phyloP scores from a whole-genome alignment of 2,113 vertebrate genomes.

The Bufo bufo region DNA sequence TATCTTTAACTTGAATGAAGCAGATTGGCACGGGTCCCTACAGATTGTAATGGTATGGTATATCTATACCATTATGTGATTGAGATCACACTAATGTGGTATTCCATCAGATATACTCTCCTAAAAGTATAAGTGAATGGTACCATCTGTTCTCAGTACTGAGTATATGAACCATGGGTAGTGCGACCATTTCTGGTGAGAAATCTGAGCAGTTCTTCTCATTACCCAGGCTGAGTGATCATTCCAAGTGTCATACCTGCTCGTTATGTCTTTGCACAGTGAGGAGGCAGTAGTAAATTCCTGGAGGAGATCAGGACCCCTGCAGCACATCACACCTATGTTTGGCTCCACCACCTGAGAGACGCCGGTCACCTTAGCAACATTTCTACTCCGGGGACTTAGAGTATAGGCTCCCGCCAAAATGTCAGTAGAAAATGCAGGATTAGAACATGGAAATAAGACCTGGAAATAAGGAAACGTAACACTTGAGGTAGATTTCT shows the following conservation, averaged over 20 bases:
- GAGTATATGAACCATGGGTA: background rate
- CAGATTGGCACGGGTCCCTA: background rate
- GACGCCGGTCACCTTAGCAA: constrained; percentile 11
- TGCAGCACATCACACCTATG: constrained; percentile 4
- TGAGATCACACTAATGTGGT: background rate
- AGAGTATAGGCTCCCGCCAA: background rate
- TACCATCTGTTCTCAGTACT: background rate
- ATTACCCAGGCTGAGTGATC: constrained; percentile 8
- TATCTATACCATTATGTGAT: background rate
- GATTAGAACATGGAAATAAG: background rate
- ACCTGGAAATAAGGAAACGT: too few relatives aligned
- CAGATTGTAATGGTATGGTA: background rate
- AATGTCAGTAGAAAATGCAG: background rate
- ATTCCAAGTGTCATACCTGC: constrained; percentile 27
- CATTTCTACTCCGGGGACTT: background rate
- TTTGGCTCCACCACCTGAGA: background rate
- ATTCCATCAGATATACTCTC: background rate
- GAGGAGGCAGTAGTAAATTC: background rate
- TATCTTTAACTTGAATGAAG: too few relatives aligned
- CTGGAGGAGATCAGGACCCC: background rate
- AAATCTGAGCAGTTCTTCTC: background rate
- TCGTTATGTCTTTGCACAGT: background rate
- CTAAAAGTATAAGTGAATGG: background rate
- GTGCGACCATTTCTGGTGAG: background rate
- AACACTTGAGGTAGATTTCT: too few relatives aligned